A percentile compares a stretch with the other conserved stretches of the same genome.
phyloP scores from a whole-genome alignment of 1,140 invertebrate species.

The Aphelinus atriplicis region DNA sequence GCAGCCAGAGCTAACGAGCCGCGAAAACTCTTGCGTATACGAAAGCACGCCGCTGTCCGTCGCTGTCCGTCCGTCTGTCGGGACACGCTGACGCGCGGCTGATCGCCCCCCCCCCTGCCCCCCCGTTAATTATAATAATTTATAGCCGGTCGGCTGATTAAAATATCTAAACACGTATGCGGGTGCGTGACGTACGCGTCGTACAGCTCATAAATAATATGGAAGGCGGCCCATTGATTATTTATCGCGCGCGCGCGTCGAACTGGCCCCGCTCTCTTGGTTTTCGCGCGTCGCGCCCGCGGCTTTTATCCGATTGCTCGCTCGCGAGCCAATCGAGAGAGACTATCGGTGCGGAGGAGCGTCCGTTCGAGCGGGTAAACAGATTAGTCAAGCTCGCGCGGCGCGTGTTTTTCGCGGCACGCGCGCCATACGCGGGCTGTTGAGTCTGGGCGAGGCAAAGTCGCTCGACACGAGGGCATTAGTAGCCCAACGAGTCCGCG shows the following conservation, averaged over 20 bases:
- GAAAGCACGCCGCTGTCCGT: slow-evolving; percentile 3
- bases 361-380: no score
- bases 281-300: no score
- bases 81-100: slow-evolving; percentile 30
- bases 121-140: slow-evolving; percentile 61
- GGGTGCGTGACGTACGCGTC: slow-evolving; percentile 41
- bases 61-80: no score
- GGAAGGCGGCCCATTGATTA: slow-evolving; percentile 58
- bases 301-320: slow-evolving; percentile 16
- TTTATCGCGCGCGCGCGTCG: slow-evolving; percentile 54
- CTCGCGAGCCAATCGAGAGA: background rate
- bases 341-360: no score
- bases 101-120: slow-evolving; percentile 13
- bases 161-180: slow-evolving; percentile 61
- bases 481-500: no score
- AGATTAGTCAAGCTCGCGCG: no score
- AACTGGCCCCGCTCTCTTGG: slow-evolving; percentile 31
- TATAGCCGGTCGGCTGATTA: slow-evolving; percentile 62
- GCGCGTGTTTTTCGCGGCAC: no score
- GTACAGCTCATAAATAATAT: slow-evolving; percentile 62
- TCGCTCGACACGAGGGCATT: no score
- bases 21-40: no score
- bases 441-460: no score
- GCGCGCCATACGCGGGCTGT: no score
- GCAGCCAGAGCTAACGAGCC: background rate